Conservation (phyloP, 2,797 vertebrate species). For the Halcyon badia region DNA sequence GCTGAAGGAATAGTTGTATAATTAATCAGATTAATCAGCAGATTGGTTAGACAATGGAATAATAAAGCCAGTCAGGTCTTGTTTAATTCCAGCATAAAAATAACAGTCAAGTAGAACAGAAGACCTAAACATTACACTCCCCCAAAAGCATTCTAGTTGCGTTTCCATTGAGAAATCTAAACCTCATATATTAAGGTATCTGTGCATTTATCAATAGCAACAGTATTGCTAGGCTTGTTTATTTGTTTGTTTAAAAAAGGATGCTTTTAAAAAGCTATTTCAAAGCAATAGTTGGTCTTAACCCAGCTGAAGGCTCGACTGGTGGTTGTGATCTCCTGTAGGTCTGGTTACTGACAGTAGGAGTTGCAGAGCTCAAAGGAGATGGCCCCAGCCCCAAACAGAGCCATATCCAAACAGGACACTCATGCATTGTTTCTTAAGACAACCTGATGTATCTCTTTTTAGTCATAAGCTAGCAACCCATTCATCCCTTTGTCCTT, state of each 20-base stretch:
- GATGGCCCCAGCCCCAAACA: neutral
- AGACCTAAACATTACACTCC: neutral
- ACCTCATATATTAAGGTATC: neutral
- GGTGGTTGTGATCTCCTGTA: neutral
- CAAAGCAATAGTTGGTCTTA: neutral
- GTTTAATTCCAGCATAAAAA: conserved; percentile 46
- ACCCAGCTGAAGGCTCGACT: neutral
- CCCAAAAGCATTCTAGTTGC: neutral
- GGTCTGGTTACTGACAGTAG: neutral
- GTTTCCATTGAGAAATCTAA: neutral
- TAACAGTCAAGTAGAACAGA: neutral
- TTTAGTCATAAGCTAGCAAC: neutral
- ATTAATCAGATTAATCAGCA: conserved; percentile 56
- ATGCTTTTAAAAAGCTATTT: neutral
- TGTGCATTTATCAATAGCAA: neutral
- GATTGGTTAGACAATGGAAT: conserved; percentile 53
- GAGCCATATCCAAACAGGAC: neutral
- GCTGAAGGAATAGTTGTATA: conserved; percentile 46
- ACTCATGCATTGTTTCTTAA: neutral
- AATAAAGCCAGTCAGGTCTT: conserved; percentile 54
- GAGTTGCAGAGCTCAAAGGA: neutral
- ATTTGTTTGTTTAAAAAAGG: neutral
- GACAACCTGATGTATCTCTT: neutral
- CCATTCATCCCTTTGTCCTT: neutral
- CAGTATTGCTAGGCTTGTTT: neutral